Evolutionary conservation across 1,140 invertebrate species (phyloP).

Genomic region (Cydia amplana): DNA sequence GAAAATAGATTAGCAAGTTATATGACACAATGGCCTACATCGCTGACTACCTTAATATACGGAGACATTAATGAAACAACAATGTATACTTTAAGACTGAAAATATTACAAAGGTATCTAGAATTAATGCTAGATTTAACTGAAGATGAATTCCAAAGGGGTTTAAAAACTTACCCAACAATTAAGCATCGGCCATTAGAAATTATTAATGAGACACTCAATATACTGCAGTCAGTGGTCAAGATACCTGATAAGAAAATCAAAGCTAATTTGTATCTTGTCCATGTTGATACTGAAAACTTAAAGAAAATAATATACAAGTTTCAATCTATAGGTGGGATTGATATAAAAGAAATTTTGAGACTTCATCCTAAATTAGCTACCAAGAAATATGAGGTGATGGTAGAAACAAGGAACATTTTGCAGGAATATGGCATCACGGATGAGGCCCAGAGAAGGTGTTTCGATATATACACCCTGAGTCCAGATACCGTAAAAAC

Average conservation of each 20-base stretch:
- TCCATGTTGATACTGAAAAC: slow-evolving; percentile 73
- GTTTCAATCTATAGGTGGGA: slow-evolving; percentile 64
- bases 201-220: slow-evolving; percentile 71
- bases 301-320: slow-evolving; percentile 72
- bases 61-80: slow-evolving; percentile 54
- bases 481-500: slow-evolving; percentile 65
- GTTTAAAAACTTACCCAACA: slow-evolving; percentile 72
- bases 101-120: slow-evolving; percentile 72
- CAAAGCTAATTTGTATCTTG: slow-evolving; percentile 74
- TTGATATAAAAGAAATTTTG: slow-evolving; percentile 73
- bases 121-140: slow-evolving; percentile 73
- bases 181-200: slow-evolving; percentile 75
- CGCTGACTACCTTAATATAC: slow-evolving; percentile 60
- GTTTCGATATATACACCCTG: slow-evolving; percentile 73
- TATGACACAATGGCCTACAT: slow-evolving; percentile 66
- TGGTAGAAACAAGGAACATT: slow-evolving; percentile 70
- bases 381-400: slow-evolving; percentile 58
- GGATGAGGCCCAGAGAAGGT: slow-evolving; percentile 63
- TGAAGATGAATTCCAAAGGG: slow-evolving; percentile 67
- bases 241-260: slow-evolving; percentile 74
- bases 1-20: slow-evolving; percentile 69
- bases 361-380: slow-evolving; percentile 75
- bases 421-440: slow-evolving; percentile 74
- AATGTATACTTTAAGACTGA: slow-evolving; percentile 59
- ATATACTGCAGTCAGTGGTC: slow-evolving; percentile 73